Evolutionary conservation across 2,797 vertebrate species (phyloP).

Genomic region (Platyrinchus mystaceus): DNA sequence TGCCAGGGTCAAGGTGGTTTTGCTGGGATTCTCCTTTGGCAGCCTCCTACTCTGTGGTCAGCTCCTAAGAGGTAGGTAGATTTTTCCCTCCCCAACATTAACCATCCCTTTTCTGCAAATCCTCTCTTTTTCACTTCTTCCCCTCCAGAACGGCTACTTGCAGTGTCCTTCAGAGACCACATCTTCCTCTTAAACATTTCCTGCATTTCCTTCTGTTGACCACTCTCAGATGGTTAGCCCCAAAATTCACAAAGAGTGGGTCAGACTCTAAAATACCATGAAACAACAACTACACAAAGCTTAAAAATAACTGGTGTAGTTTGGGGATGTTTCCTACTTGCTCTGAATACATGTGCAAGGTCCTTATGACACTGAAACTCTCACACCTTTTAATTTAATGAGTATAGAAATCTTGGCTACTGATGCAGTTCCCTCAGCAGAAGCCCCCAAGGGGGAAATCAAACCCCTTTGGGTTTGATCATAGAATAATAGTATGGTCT

Average conservation of each 20-base stretch:
- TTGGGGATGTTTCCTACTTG: not conserved
- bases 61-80: not conserved
- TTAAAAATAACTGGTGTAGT: not conserved
- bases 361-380: not conserved
- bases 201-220: not conserved
- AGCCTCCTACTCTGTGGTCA: not conserved
- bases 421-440: not conserved
- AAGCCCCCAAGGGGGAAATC: not conserved
- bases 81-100: not conserved
- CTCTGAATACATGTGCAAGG: fast-evolving
- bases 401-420: not conserved
- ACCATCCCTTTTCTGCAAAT: not conserved
- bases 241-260: not conserved
- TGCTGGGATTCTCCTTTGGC: not conserved
- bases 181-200: not conserved
- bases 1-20: not conserved
- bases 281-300: not conserved
- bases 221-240: not conserved
- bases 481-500: not conserved
- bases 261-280: not conserved
- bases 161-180: not conserved
- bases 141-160: not conserved
- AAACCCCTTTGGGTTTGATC: too few relatives aligned
- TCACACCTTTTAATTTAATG: not conserved
- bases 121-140: not conserved